These are phyloP conservation scores for Lineus longissimus DNA, from an alignment of 1,140 invertebrate species.

Conservation along the genomic window DNA sequence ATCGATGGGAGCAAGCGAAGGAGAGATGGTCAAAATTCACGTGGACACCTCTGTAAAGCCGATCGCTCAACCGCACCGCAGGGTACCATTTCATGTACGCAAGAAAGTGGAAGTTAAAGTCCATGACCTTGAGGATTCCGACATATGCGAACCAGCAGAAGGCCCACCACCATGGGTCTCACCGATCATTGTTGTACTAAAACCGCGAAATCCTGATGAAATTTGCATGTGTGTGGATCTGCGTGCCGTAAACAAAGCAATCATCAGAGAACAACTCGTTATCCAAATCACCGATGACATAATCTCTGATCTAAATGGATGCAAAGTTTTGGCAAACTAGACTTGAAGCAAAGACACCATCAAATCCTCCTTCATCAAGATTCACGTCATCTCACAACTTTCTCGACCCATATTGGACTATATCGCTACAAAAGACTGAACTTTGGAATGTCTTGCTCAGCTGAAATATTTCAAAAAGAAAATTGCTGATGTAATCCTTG, in stretches of 20 bases:
- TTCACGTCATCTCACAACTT: too few species aligned
- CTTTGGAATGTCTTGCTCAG: slow-evolving; percentile 10
- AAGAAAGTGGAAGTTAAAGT: slow-evolving; percentile 25
- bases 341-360: too few species aligned
- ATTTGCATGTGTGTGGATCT: slow-evolving; percentile 36
- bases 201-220: slow-evolving; percentile 14
- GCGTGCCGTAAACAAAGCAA: slow-evolving; percentile 26
- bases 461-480: too few species aligned
- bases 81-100: slow-evolving; percentile 21
- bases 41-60: slow-evolving; percentile 18
- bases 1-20: slow-evolving; percentile 22
- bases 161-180: slow-evolving; percentile 24
- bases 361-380: too few species aligned
- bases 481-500: slow-evolving; percentile 8
- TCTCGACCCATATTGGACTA: too few species aligned
- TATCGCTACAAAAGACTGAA: slow-evolving; percentile 18
- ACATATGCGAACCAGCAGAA: slow-evolving; percentile 30
- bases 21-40: too few species aligned
- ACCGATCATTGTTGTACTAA: slow-evolving; percentile 21
- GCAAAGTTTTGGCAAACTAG: slow-evolving; percentile 22
- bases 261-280: slow-evolving; percentile 17
- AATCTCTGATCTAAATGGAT: slow-evolving; percentile 25
- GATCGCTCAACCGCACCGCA: slow-evolving; percentile 13
- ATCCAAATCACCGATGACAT: slow-evolving; percentile 34
- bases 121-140: slow-evolving; percentile 19